phyloP scores from a whole-genome alignment of 2,113 vertebrate genomes.

The Barbus barbus region DNA sequence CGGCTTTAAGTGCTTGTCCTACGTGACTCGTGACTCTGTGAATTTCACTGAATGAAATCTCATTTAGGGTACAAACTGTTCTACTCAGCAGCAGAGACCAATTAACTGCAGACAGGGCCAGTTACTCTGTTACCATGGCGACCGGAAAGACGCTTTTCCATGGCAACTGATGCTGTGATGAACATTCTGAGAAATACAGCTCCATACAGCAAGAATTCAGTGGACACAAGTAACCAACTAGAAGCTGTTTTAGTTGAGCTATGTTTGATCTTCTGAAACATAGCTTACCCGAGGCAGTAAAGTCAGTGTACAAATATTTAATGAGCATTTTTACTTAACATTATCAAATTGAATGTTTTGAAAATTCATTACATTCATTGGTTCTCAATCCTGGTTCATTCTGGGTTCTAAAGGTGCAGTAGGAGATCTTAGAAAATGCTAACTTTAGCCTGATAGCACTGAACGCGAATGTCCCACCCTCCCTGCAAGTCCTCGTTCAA shows the following conservation, averaged over 20 bases:
- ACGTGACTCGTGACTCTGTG: constrained; percentile 10
- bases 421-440: too few species aligned
- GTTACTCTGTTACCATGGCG: constrained; percentile 55
- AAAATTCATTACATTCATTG: too few species aligned
- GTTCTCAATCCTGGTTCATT: too few species aligned
- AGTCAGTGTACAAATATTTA: neutral
- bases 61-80: constrained; percentile 50
- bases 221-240: neutral
- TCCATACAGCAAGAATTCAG: constrained; percentile 6
- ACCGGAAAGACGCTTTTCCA: constrained; percentile 34
- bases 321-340: too few species aligned
- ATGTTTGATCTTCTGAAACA: neutral
- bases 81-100: constrained; percentile 50
- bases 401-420: too few species aligned
- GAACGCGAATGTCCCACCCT: too few species aligned
- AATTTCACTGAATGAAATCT: constrained; percentile 35
- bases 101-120: constrained; percentile 59
- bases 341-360: too few species aligned
- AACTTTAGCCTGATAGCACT: too few species aligned
- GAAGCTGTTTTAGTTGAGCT: neutral
- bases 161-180: constrained; percentile 44
- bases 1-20: constrained; percentile 27
- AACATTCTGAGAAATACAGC: constrained; percentile 33
- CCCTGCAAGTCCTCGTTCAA: too few species aligned
- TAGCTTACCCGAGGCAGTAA: neutral